phyloP scores from a whole-genome alignment of 2,888 invertebrate species.

The Cantharis flavilabris region DNA sequence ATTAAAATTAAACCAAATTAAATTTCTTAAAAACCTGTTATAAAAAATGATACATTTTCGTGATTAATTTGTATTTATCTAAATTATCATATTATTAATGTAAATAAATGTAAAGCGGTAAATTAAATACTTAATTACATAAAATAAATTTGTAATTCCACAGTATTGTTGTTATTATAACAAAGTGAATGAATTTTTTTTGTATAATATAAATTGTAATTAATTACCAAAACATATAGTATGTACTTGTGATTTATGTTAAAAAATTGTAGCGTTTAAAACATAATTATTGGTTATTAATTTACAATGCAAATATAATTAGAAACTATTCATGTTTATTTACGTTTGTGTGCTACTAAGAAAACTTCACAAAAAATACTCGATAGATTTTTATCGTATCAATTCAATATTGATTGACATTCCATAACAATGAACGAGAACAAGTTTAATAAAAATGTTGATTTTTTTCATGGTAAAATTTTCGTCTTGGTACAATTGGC shows the following conservation, averaged over 20 bases:
- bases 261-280: not conserved
- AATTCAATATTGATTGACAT: not conserved
- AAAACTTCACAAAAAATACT: not conserved
- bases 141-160: not conserved
- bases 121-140: not conserved
- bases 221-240: not conserved
- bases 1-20: not conserved
- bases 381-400: not conserved
- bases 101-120: not conserved
- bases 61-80: not conserved
- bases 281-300: not conserved
- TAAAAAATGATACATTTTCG: not conserved
- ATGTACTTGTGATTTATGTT: not conserved
- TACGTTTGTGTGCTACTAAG: not conserved
- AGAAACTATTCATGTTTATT: not conserved
- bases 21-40: not conserved
- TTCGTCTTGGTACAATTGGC: not conserved
- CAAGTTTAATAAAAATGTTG: not conserved
- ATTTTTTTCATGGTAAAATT: not conserved
- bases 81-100: not conserved
- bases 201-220: not conserved
- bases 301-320: slow-evolving; percentile 3
- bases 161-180: not conserved
- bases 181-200: not conserved
- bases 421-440: not conserved